Base-by-base conservation (phyloP, 2,797 vertebrate species). In the Anisognathus igniventris region DNA sequence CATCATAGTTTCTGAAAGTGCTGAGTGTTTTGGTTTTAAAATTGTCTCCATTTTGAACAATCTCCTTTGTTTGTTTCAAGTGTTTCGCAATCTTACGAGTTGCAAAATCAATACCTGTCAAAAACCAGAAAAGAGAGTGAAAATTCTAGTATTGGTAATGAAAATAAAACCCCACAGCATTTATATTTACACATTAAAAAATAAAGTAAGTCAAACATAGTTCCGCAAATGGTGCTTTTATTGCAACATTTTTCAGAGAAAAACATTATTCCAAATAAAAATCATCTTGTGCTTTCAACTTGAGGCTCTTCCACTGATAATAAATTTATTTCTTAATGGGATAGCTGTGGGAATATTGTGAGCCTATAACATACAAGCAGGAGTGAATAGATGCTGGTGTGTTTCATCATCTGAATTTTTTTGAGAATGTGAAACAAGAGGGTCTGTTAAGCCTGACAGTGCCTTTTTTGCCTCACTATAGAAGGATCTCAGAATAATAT, bases 21-120 rank as follows among this genome's bases (percentile, higher is more conserved):
- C 99, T 99, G 77, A 98, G 80, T 42, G 99, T 99, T 96, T 98
- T 98, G 5, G 98, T 98, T 95, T 98, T 98, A 89, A 99, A 99
- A 94, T 96, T 97, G 95, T 99, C 97, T 30, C 98, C 99, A 0
- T 98, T 94, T 97, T 99, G 99, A 84, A 97, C 92, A 8, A 99
- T 97, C 53, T 98, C 97, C 92, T 99, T 99, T 1, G 98, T 99
- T 98, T 99, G 99, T 68, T 81, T 98, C 95, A 99, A 97, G 91
- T 97, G 98, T 33, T 74, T 10, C 5, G 98, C 99, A 30, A 99
- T 98, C 97, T 99, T 99, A 74, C 99, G 98, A 95, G 99, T 99
- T 62, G 99, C 98, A 95, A 99, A 99, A 97, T 99, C 99, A 42
- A 99, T 99, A 88, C 97, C 99, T 99, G 97, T 44, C 81, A 93